These are phyloP conservation scores for Psilopogon haemacephalus DNA, from an alignment of 2,113 vertebrate species.

Conservation along the genomic window DNA sequence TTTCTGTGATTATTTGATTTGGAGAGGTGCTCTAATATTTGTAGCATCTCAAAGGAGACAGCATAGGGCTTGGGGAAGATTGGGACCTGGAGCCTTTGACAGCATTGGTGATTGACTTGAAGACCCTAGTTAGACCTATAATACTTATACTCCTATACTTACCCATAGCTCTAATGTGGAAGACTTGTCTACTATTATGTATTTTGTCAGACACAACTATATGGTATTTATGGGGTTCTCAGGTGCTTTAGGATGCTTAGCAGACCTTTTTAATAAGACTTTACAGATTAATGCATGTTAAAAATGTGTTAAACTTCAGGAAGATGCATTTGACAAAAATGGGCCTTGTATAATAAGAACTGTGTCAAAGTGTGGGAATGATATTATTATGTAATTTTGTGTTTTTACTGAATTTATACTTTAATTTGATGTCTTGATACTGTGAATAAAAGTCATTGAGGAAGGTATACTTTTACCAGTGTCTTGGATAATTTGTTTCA, in stretches of 20 bases:
- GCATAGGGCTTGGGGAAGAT: rapidly evolving
- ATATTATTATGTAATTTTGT: not conserved
- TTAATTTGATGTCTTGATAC: not conserved
- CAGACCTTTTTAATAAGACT: not conserved
- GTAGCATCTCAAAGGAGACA: rapidly evolving
- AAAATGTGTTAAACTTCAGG: not conserved
- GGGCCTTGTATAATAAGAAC: not conserved
- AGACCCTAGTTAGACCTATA: not conserved
- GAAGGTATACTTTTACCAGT: not conserved
- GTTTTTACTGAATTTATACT: not conserved
- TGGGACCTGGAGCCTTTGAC: rapidly evolving
- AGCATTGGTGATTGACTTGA: not conserved
- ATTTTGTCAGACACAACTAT: not conserved
- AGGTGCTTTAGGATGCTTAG: not conserved
- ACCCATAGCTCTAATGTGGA: rapidly evolving
- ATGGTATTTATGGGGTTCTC: rapidly evolving
- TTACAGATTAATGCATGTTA: not conserved
- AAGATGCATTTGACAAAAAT: not conserved
- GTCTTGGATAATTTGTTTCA: rapidly evolving
- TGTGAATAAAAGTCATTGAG: not conserved
- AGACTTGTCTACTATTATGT: rapidly evolving
- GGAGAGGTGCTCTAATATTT: rapidly evolving
- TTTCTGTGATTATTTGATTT: not conserved
- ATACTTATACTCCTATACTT: not conserved
- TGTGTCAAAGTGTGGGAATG: not conserved